These are phyloP conservation scores for Hippocampus zosterae DNA, from an alignment of 2,113 vertebrate genomes.

Conservation along the genomic window DNA sequence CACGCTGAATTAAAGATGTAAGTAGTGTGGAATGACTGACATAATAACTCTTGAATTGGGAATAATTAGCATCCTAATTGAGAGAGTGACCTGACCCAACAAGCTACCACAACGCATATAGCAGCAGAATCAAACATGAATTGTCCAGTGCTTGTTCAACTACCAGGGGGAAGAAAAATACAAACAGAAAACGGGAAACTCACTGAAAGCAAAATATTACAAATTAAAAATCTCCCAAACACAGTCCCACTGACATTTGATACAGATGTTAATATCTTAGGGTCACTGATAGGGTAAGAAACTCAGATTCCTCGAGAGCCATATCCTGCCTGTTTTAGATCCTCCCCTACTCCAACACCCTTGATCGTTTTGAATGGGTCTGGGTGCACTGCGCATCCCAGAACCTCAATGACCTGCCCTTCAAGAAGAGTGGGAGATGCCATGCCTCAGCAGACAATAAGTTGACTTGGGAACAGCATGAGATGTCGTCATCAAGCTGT, in stretches of 20 bases:
- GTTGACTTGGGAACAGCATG: too few relatives aligned
- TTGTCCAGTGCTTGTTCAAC: slow-evolving; percentile 1
- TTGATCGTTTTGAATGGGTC: too few relatives aligned
- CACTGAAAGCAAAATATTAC: background rate
- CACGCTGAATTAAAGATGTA: slow-evolving; percentile 72
- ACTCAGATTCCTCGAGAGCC: too few relatives aligned
- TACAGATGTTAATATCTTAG: too few relatives aligned
- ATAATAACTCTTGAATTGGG: slow-evolving; percentile 64
- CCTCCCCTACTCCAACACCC: too few relatives aligned
- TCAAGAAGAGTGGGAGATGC: too few relatives aligned
- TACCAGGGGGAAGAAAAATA: slow-evolving; percentile 6
- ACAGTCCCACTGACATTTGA: background rate
- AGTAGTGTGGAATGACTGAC: slow-evolving; percentile 73
- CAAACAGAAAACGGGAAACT: background rate
- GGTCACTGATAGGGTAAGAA: too few relatives aligned
- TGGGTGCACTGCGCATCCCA: too few relatives aligned
- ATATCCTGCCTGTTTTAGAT: too few relatives aligned
- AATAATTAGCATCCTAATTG: slow-evolving; percentile 76
- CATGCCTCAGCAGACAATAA: too few relatives aligned
- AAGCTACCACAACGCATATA: slow-evolving; percentile 24
- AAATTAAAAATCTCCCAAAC: background rate
- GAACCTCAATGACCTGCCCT: too few relatives aligned
- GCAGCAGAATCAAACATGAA: slow-evolving; percentile 2
- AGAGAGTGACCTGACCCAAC: slow-evolving; percentile 54
- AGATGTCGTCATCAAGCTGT: too few relatives aligned